Percentiles rank a stretch among this genome's conserved stretches.
phyloP scores from a whole-genome alignment of 2,888 invertebrate species.

The Lasioglossum morio region DNA sequence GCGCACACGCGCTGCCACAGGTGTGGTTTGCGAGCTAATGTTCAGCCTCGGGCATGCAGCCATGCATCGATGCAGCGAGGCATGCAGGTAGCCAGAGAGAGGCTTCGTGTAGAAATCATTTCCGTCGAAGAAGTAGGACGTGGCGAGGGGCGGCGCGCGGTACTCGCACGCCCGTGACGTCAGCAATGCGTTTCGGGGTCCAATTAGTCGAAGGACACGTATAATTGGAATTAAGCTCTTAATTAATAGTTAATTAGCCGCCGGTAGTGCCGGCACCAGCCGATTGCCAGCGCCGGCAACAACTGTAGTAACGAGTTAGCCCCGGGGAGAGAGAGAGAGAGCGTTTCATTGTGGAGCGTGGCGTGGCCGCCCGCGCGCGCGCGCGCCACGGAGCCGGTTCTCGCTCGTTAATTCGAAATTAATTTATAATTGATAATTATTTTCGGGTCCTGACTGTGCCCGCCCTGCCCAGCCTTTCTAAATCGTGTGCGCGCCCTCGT shows the following conservation, averaged over 20 bases:
- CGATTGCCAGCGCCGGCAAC: conserved; percentile 48
- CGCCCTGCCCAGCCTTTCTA: conserved; percentile 25
- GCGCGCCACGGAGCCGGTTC: conserved; percentile 48
- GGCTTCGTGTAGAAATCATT: conserved; percentile 26
- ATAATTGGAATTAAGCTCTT: conserved; percentile 81
- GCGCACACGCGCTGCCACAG: background rate
- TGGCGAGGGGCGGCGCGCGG: background rate
- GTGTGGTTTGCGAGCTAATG: conserved; percentile 12
- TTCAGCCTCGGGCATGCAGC: background rate
- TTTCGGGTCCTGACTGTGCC: conserved; percentile 64
- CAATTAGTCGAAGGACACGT: conserved; percentile 80
- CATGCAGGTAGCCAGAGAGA: background rate
- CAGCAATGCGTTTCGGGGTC: conserved; percentile 74
- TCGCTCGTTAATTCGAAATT: conserved; percentile 79
- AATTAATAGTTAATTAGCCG: conserved; percentile 82
- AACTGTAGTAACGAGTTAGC: conserved; percentile 72
- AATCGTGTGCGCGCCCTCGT: conserved; percentile 1
- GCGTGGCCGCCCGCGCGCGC: conserved; percentile 49
- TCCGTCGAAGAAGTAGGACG: conserved; percentile 34
- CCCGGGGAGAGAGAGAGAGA: conserved; percentile 69
- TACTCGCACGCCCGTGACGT: conserved; percentile 58
- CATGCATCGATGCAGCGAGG: background rate
- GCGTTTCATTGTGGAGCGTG: conserved; percentile 71
- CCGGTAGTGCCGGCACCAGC: conserved; percentile 52
- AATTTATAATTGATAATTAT: conserved; percentile 80